Percentiles rank a stretch among this genome's conserved stretches.
Evolutionary conservation across 2,797 vertebrate genomes (phyloP).

Genomic region (Alfaro cultratus): DNA sequence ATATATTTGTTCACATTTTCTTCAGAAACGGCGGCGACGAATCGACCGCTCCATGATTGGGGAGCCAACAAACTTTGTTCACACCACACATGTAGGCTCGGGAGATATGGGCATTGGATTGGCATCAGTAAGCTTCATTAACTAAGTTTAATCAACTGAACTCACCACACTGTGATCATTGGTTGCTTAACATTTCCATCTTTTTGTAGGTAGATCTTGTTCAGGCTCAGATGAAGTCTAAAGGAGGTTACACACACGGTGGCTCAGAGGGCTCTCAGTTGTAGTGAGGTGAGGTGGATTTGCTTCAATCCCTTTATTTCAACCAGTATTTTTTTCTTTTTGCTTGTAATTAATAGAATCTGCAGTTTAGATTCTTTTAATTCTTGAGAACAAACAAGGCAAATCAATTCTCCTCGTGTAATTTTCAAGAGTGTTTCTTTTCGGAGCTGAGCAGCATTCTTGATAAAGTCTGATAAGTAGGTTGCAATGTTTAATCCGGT

Average conservation of each 20-base stretch:
- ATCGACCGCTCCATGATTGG: slow-evolving; percentile 90
- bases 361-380: neutral
- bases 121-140: slow-evolving; percentile 62
- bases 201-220: slow-evolving; percentile 82
- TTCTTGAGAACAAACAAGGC: neutral
- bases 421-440: neutral
- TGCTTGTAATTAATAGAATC: neutral
- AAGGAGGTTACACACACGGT: slow-evolving; percentile 83
- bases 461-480: neutral
- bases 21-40: slow-evolving; percentile 84
- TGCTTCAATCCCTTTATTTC: neutral
- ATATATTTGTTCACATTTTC: neutral
- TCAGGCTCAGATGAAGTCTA: slow-evolving; percentile 91
- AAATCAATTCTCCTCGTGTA: neutral
- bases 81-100: slow-evolving; percentile 87
- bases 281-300: slow-evolving; percentile 70
- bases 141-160: neutral
- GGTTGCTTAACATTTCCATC: slow-evolving; percentile 13
- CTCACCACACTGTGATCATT: neutral
- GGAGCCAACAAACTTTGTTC: slow-evolving; percentile 89
- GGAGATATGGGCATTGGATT: slow-evolving; percentile 82
- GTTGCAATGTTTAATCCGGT: neutral
- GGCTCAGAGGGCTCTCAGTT: slow-evolving; percentile 78
- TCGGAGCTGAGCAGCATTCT: neutral
- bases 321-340: neutral